Conservation (phyloP, 2,888 invertebrate genomes). For the Ditylenchus weischeri region DNA sequence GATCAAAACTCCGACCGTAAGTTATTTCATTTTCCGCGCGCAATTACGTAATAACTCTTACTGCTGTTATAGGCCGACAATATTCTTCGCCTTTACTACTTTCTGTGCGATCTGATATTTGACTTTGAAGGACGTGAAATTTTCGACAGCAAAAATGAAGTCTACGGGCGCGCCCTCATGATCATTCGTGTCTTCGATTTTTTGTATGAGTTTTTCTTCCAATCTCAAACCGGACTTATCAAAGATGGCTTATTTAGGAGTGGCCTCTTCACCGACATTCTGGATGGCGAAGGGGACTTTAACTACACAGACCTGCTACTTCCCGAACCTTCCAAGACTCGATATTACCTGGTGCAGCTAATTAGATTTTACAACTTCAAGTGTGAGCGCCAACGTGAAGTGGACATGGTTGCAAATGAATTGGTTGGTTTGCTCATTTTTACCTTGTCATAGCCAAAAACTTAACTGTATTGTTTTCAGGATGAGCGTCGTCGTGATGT, state of each 20-base stretch:
- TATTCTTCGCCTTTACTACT: slow-evolving; percentile 19
- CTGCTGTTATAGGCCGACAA: slow-evolving; percentile 16
- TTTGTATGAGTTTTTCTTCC: slow-evolving; percentile 12
- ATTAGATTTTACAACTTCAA: slow-evolving; percentile 22
- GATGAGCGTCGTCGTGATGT: slow-evolving; percentile 16
- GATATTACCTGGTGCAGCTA: slow-evolving; percentile 11
- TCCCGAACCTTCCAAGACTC: slow-evolving; percentile 16
- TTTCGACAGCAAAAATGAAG: slow-evolving; percentile 12
- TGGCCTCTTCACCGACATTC: slow-evolving; percentile 21
- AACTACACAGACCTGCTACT: slow-evolving; percentile 23
- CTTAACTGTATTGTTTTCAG: slow-evolving; percentile 12
- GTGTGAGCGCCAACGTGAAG: slow-evolving; percentile 18
- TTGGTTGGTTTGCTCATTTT: slow-evolving; percentile 5
- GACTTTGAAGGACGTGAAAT: slow-evolving; percentile 10
- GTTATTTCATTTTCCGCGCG: slow-evolving; percentile 1
- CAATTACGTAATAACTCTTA: no score
- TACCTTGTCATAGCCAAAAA: not conserved
- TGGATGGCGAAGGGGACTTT: slow-evolving; percentile 18
- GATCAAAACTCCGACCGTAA: slow-evolving; percentile 20
- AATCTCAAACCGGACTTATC: not conserved
- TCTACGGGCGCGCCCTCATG: slow-evolving; percentile 17
- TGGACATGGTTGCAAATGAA: slow-evolving; percentile 9
- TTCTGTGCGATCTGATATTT: slow-evolving; percentile 23
- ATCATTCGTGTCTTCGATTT: slow-evolving; percentile 14
- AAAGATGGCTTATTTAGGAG: slow-evolving; percentile 12